Evolutionary conservation across 2,113 vertebrate genomes (phyloP), one percentile per base, ranked within the genome.

Genomic region (Forbesichthys papilliferus): DNA sequence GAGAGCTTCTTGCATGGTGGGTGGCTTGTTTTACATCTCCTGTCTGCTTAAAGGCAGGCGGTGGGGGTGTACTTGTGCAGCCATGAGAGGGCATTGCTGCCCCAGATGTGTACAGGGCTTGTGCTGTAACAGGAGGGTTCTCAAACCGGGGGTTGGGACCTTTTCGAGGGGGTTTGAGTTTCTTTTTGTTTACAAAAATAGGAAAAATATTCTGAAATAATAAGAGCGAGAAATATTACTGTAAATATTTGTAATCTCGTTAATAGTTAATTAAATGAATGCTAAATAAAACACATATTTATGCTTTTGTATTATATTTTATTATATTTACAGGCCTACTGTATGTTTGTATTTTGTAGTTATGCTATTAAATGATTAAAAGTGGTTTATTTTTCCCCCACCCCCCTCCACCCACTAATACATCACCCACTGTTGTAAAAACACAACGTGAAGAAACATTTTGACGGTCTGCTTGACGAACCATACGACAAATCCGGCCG

Each of bases 51-150:
- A 59, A 75, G 57, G 18, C 63, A 36, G 68, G 74, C 49, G 11
- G 57, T 11, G 69, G 62, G 77, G 70, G 70, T 80, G 16, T 66
- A 18, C 82, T 34, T 61, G 42, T 70, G 74, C 82, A 78, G 84
- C 90, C 86, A 86, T 88, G 75, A 90, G 88, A 91, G 88, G 90
- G 88, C 88, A 87, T 86, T 42, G 75, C 87, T 82, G 88, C 71
- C 78, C 84, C 81, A 86, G 83, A 83, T 77, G 84, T 78, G 78
- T 64, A 66, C 18, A 27, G 27, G 27, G 6, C 55, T 6, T 9
- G 55, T 4, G 55, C 36, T 42, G 36, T 42, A 42, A 42, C 36
- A 42, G 36, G 5, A 42, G 8, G 18, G 12, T 56, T 56, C 14
- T n/a, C n/a, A 56, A 12, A 16, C 54, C 3, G 18, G 14, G 54